Evolutionary conservation across 2,888 invertebrate species (phyloP), one percentile per base, ranked within the genome.

Genomic region (Drosophila nr. medialis): DNA sequence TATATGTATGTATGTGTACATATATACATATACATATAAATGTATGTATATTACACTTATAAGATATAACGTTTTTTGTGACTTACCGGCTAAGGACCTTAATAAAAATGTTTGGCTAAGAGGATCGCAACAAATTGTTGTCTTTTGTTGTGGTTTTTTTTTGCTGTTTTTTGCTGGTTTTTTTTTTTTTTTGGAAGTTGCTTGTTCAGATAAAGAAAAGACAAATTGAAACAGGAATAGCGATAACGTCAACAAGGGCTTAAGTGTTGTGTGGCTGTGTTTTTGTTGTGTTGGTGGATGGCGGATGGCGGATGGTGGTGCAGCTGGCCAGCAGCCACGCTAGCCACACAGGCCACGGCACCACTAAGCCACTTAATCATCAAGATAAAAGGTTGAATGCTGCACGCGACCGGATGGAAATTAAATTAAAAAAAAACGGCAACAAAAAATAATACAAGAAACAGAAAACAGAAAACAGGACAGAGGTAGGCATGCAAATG

Each of bases 161-260:
- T 42, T 30, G 30, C 2, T 30, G 5, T 42, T 15, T 29, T 40
- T 63, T 21, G 27, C 2, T 53, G 30, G 58, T 34, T 24, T 15
- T 42, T 45, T 32, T n/a, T n/a, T n/a, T n/a, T n/a, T n/a, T n/a
- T n/a, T n/a, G 36, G 8, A 4, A 27, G n/a, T 24, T 45, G 45
- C 27, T 15, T 36, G 15, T 29, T 27, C 34, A 24, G 77, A 48
- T 62, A 66, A 65, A 54, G 40, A 72, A 76, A 63, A 65, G 64
- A 72, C 72, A 76, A 78, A 80, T 76, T 78, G 77, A 78, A 78
- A 78, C 48, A 65, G 59, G 72, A 63, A 68, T 60, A 36, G 67
- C 50, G 80, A 80, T 75, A 75, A 54, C 61, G 64, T 80, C 72
- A 71, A 72, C 66, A 61, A 49, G 38, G 45, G 30, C 24, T 49